phyloP scores from a whole-genome alignment of 2,113 vertebrate genomes.

The Corythoichthys haematopterus region DNA sequence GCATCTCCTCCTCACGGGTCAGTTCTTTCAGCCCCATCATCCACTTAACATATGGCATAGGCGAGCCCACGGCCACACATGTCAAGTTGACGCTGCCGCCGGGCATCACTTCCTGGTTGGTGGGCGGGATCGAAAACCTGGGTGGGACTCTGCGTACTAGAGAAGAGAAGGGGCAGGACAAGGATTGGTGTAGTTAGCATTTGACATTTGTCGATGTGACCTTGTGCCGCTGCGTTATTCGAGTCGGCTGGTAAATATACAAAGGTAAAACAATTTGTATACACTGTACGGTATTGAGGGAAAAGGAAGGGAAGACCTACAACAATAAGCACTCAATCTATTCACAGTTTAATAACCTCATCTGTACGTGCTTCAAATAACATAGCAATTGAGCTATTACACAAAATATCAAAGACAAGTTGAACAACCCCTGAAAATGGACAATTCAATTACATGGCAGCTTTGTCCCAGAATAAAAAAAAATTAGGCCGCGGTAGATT shows the following conservation, averaged over 20 bases:
- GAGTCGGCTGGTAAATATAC: not conserved
- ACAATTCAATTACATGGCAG: no score
- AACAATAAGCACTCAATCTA: no score
- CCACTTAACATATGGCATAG: conserved; percentile 97
- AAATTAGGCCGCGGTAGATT: no score
- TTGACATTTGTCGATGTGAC: not conserved
- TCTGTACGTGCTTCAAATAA: no score
- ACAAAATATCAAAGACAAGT: no score
- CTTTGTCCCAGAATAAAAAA: no score
- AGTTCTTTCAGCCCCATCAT: conserved; percentile 81
- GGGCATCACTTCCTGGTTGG: conserved; percentile 94
- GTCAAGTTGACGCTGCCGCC: conserved; percentile 93
- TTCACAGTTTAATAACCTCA: no score
- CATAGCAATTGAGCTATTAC: no score
- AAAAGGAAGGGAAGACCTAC: no score
- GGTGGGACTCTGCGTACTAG: conserved; percentile 90
- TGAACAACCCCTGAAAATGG: no score
- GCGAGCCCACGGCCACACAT: conserved; percentile 89
- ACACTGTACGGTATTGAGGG: no score
- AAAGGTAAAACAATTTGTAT: no score
- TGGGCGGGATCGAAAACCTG: conserved; percentile 93
- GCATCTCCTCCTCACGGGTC: conserved; percentile 94
- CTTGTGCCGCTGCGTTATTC: not conserved
- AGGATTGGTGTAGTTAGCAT: conserved; percentile 1
- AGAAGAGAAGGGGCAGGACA: not conserved